A percentile compares a stretch with the other conserved stretches of the same genome.
These are phyloP conservation scores for Malacosoma neustria DNA, from an alignment of 2,888 invertebrate genomes.

Conservation along the genomic window DNA sequence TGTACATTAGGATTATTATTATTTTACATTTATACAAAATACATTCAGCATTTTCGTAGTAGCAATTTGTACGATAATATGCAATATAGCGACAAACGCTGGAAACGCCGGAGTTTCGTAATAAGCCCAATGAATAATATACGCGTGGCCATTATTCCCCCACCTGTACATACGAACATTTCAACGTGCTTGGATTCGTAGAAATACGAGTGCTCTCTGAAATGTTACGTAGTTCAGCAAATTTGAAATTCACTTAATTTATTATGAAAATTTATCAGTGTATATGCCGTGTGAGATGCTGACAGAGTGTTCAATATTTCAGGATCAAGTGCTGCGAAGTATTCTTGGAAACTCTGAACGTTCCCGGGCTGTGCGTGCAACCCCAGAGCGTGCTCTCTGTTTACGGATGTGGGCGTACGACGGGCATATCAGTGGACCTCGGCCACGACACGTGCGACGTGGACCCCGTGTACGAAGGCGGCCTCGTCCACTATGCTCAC, in stretches of 20 bases:
- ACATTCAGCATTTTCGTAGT: no score
- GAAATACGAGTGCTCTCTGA: no score
- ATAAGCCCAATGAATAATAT: neutral
- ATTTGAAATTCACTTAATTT: no score
- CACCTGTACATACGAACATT: no score
- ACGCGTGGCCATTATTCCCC: neutral
- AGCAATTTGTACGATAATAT: neutral
- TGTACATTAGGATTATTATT: no score
- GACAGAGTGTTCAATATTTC: no score
- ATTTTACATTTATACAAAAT: no score
- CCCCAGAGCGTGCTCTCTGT: constrained; percentile 39
- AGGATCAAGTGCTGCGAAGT: constrained; percentile 52
- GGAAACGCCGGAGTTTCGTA: neutral
- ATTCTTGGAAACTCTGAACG: constrained; percentile 51
- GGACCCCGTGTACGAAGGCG: constrained; percentile 49
- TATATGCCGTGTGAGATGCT: no score
- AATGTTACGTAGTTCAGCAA: no score
- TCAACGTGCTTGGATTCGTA: no score
- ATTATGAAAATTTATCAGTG: no score
- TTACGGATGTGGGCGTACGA: constrained; percentile 47
- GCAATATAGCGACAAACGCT: neutral
- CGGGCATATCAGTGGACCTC: constrained; percentile 50
- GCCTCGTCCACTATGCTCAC: constrained; percentile 37
- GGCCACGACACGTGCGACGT: constrained; percentile 41
- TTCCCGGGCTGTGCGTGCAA: constrained; percentile 45